A percentile compares a stretch with the other conserved stretches of the same genome.
phyloP scores from a whole-genome alignment of 1,140 invertebrate species.

The Pseudachorutes palmiensis region DNA sequence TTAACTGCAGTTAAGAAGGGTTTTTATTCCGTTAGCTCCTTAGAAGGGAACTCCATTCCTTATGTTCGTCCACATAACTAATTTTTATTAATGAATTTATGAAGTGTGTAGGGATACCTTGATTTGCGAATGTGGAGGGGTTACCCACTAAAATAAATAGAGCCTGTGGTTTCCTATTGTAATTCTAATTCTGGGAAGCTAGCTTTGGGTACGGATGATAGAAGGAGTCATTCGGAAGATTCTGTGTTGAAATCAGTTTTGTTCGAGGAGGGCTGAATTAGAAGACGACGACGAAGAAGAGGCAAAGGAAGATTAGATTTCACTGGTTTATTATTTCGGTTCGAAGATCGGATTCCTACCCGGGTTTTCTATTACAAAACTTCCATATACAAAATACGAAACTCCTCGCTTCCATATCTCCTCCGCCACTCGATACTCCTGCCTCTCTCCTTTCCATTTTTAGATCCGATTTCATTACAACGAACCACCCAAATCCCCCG shows the following conservation, averaged over 20 bases:
- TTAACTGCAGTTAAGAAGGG: too few relatives aligned
- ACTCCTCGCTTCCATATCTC: background rate
- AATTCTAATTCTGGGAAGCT: background rate
- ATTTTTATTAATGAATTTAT: too few relatives aligned
- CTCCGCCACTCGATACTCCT: constrained; percentile 19
- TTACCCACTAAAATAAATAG: too few relatives aligned
- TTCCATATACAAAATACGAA: constrained; percentile 12
- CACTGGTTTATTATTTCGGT: constrained; percentile 28
- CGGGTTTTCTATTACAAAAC: constrained; percentile 22
- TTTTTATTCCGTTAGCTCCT: too few relatives aligned
- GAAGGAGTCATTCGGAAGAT: background rate
- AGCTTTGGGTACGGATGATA: background rate
- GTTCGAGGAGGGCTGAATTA: background rate
- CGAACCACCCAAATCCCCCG: background rate
- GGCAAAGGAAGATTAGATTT: constrained; percentile 14
- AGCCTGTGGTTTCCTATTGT: too few relatives aligned
- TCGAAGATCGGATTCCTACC: constrained; percentile 23
- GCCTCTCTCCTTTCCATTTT: constrained; percentile 26
- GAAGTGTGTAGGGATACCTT: too few relatives aligned
- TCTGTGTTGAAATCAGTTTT: background rate
- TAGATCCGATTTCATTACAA: constrained; percentile 21
- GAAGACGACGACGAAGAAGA: constrained; percentile 12
- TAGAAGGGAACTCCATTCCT: too few relatives aligned
- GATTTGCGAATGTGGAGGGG: too few relatives aligned
- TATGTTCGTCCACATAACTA: too few relatives aligned